Base-by-base conservation (phyloP, 2,113 vertebrate species). In the Dipodomys merriami region DNA sequence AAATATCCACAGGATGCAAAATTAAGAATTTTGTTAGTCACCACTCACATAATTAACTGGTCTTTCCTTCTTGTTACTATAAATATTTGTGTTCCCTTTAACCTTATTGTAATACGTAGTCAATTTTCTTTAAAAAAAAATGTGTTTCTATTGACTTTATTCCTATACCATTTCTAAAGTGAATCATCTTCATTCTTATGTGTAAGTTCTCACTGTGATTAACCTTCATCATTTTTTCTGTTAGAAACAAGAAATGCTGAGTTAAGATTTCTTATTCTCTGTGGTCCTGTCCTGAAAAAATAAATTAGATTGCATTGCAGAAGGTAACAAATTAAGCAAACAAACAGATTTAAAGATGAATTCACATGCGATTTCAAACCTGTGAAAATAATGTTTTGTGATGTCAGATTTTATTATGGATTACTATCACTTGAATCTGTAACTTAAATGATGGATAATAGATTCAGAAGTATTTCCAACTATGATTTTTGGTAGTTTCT, bases 1-100 rank as follows among this genome's bases (percentile, higher is more conserved):
- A 93, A 97, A 92, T 95, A 97, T 92, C 95, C 96, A 94, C 77
- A 93, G 90, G 88, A 97, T 95, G 79, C 81, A 94, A 89, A 94
- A 77, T 95, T 69, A 74, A 71, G 93, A 91, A 91, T 72, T 77
- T 46, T 77, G 89, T 92, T 74, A 83, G 1, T 90, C 30, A 39
- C 53, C 84, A 19, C 33, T 79, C 25, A 33, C 71, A 15, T 81
- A 35, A 77, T 92, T 92, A 73, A 73, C 9, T 49, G 25, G 18
- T 20, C 77, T 87, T 91, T 73, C 57, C 29, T 68, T 72, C n/a
- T 25, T 46, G 0, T 95, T 91, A 85, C 29, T 69, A 10, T 5
- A 91, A 44, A 81, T 77, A 49, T 29, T 80, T 84, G 27, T 86
- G 9, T 46, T 88, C 3, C 7, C 12, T 89, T 77, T 67, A 91